Conservation (phyloP, 2,113 vertebrate genomes). For the Poicephalus meyeri region DNA sequence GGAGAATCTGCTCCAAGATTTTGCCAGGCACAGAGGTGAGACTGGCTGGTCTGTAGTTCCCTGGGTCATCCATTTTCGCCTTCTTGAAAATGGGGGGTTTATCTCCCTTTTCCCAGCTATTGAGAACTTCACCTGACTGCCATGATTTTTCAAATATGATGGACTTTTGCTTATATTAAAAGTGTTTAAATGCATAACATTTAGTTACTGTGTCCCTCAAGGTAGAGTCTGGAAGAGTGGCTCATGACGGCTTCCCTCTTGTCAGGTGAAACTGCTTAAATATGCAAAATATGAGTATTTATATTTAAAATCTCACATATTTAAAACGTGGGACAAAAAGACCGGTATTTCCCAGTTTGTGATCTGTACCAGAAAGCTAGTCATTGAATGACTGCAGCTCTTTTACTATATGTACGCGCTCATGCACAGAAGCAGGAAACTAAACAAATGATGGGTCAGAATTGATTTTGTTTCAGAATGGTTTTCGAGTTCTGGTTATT, state of each 20-base stretch:
- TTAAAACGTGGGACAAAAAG: not conserved
- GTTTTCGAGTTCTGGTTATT: not conserved
- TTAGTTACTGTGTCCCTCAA: not conserved
- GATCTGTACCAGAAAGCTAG: not conserved
- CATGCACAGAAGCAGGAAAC: not conserved
- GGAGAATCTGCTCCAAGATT: too few relatives aligned
- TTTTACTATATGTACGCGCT: not conserved
- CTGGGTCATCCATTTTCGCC: too few relatives aligned
- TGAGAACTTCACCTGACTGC: too few relatives aligned
- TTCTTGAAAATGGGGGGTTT: too few relatives aligned
- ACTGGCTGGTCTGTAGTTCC: too few relatives aligned
- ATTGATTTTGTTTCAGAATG: not conserved
- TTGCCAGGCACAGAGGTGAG: too few relatives aligned
- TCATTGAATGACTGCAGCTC: not conserved
- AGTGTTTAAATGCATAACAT: not conserved
- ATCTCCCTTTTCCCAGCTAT: too few relatives aligned
- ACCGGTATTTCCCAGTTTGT: not conserved
- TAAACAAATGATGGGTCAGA: not conserved
- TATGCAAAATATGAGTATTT: not conserved
- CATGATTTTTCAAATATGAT: too few relatives aligned
- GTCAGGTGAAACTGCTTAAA: not conserved
- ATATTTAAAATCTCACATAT: not conserved
- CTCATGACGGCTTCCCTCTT: not conserved
- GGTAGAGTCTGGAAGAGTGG: not conserved
- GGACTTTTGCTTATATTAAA: not conserved